Evolutionary conservation across 2,888 invertebrate species (phyloP).

Genomic region (Eilema depressum): DNA sequence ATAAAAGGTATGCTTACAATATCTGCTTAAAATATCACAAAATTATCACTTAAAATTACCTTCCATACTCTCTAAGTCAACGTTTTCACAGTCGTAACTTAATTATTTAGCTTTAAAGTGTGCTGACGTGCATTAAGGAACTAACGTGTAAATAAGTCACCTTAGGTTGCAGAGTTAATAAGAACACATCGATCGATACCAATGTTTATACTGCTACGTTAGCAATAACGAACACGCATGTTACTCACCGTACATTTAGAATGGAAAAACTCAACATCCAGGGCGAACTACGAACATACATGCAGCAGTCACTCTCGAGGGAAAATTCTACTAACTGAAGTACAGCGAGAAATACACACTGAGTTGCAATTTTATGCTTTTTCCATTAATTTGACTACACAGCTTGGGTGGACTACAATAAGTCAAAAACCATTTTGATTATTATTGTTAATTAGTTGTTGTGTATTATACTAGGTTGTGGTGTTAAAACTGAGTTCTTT

Average conservation of each 20-base stretch:
- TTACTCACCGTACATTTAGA: not conserved
- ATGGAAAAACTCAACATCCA: too few species aligned
- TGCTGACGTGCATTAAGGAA: not conserved
- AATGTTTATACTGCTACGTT: not conserved
- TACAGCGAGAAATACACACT: not conserved
- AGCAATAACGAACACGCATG: not conserved
- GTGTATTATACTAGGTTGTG: too few species aligned
- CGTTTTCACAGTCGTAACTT: not conserved
- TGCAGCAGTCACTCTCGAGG: not conserved
- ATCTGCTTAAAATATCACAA: too few species aligned
- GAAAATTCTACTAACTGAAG: not conserved
- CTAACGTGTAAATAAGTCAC: constrained; percentile 3
- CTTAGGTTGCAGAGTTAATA: not conserved
- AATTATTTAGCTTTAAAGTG: not conserved
- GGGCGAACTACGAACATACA: not conserved
- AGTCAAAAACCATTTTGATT: too few species aligned
- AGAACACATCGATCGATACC: not conserved
- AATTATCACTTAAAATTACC: not conserved
- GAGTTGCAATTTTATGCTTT: not conserved
- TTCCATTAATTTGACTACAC: not conserved
- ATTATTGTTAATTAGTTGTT: too few species aligned
- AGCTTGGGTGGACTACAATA: too few species aligned
- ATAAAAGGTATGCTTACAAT: not conserved
- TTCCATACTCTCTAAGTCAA: not conserved
- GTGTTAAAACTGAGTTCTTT: too few species aligned